Evolutionary conservation across 2,113 vertebrate species (phyloP).

Genomic region (Myanophis thanlyinensis): DNA sequence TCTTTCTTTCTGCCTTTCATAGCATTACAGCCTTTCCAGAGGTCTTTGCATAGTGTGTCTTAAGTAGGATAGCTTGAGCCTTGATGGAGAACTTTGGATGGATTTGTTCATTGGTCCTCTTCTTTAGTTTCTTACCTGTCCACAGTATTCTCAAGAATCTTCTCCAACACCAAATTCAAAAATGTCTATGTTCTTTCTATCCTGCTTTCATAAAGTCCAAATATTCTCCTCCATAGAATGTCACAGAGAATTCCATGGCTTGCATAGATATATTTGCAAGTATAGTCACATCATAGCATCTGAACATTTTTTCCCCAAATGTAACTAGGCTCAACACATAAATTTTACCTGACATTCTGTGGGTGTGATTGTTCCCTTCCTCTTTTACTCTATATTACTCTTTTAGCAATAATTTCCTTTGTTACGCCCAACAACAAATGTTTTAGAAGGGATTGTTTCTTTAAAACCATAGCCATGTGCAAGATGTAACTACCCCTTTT

Average conservation of each 20-base stretch:
- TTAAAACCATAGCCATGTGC: not conserved
- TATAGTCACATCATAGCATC: not conserved
- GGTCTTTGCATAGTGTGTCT: not conserved
- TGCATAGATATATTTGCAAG: not conserved
- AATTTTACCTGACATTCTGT: not conserved
- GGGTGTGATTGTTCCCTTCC: not conserved
- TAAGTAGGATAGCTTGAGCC: not conserved
- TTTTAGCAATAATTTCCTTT: not conserved
- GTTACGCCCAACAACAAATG: not conserved
- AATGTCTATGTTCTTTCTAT: not conserved
- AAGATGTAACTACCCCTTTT: not conserved
- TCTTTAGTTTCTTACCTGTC: not conserved
- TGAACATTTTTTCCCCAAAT: not conserved
- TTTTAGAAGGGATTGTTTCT: not conserved
- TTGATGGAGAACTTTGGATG: not conserved
- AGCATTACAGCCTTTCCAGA: not conserved
- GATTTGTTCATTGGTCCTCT: not conserved
- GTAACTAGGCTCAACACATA: not conserved
- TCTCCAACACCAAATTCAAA: not conserved
- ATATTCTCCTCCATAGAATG: not conserved
- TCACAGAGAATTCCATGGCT: not conserved
- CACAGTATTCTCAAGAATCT: not conserved
- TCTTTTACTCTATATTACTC: not conserved
- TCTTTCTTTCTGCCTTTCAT: not conserved
- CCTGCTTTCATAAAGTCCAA: not conserved